Evolutionary conservation across 2,888 invertebrate genomes (phyloP).

Genomic region (Heteromyza rotundicornis): DNA sequence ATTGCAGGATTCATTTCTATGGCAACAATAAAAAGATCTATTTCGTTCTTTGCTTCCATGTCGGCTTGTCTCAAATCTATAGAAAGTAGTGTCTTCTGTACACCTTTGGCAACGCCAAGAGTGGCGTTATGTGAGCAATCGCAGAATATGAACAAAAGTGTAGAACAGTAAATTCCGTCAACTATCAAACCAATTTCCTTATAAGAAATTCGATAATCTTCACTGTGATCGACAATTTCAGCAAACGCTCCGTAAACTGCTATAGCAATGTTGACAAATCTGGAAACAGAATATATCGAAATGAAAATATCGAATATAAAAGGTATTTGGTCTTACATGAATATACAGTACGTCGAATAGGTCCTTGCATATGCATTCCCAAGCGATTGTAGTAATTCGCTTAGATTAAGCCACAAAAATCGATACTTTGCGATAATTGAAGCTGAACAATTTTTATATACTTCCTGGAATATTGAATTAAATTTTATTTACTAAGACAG

Average conservation of each 20-base stretch:
- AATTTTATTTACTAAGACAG: no score
- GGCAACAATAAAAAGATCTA: slow-evolving; percentile 72
- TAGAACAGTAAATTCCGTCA: slow-evolving; percentile 69
- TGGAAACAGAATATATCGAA: slow-evolving; percentile 8
- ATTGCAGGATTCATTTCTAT: slow-evolving; percentile 75
- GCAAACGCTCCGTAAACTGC: slow-evolving; percentile 73
- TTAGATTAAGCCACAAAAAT: slow-evolving; percentile 70
- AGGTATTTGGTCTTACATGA: slow-evolving; percentile 70
- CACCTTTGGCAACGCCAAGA: slow-evolving; percentile 69
- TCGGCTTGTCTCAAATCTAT: slow-evolving; percentile 68
- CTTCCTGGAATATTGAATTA: slow-evolving; percentile 63
- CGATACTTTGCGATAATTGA: slow-evolving; percentile 69
- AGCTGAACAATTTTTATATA: slow-evolving; percentile 65
- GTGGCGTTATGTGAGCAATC: slow-evolving; percentile 74
- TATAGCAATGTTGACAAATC: slow-evolving; percentile 71
- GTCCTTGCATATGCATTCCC: slow-evolving; percentile 74
- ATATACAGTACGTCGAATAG: slow-evolving; percentile 71
- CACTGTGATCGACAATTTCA: slow-evolving; percentile 69
- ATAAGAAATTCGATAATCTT: slow-evolving; percentile 67
- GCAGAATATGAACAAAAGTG: slow-evolving; percentile 69
- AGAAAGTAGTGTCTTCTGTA: slow-evolving; percentile 68
- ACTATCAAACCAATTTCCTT: slow-evolving; percentile 73
- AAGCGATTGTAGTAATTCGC: slow-evolving; percentile 69
- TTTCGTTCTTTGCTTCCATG: slow-evolving; percentile 70
- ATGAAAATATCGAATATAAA: no score